Evolutionary conservation across 1,140 invertebrate genomes (phyloP).

Genomic region (Bombus waltoni): DNA sequence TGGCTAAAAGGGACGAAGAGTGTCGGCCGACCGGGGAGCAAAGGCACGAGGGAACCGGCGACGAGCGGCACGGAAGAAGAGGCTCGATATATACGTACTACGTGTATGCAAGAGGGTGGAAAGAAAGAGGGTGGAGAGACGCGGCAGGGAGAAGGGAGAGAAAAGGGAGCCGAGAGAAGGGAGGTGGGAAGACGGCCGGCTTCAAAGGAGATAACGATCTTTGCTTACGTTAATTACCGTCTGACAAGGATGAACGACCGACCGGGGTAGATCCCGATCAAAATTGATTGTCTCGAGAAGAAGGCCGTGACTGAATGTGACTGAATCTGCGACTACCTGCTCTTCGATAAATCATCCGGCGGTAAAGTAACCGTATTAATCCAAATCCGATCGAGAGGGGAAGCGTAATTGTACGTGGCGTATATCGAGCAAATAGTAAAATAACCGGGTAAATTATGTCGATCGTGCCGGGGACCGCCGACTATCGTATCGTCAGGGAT

Average conservation of each 20-base stretch:
- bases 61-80: background rate
- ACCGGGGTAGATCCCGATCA: constrained; percentile 61
- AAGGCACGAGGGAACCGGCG: background rate
- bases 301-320: constrained; percentile 44
- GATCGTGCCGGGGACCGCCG: constrained; percentile 9
- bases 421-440: constrained; percentile 51
- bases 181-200: constrained; percentile 17
- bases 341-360: constrained; percentile 52
- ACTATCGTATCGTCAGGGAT: constrained; percentile 39
- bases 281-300: constrained; percentile 61
- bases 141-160: background rate
- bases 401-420: constrained; percentile 24
- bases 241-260: constrained; percentile 68
- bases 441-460: constrained; percentile 56
- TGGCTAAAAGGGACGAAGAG: constrained; percentile 17
- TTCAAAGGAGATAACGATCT: constrained; percentile 58
- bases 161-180: background rate
- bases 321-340: constrained; percentile 36
- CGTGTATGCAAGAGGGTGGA: constrained; percentile 27
- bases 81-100: background rate
- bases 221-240: constrained; percentile 66
- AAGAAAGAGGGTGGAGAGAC: background rate
- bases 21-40: constrained; percentile 7
- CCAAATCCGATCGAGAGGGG: background rate
- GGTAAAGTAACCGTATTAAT: constrained; percentile 56